Evolutionary conservation across 2,113 vertebrate species (phyloP), one percentile per base, ranked within the genome.

Genomic region (Hyperoodon ampullatus): DNA sequence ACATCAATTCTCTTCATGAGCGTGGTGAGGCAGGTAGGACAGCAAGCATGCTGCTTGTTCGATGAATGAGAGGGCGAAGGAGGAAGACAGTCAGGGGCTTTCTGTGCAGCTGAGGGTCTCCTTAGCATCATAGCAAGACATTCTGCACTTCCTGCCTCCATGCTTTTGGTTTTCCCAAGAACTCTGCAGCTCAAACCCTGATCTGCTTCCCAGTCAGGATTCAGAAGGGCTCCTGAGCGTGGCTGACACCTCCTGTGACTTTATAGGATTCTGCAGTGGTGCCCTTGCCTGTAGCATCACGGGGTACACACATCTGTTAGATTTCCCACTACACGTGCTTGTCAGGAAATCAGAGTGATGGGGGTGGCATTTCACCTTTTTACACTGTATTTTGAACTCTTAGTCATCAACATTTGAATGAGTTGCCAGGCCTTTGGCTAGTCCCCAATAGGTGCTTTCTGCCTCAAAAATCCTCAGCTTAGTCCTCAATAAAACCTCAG

Each of bases 11-110:
- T 55, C 11, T 35, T 12, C 9, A 3, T 0, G 3, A 60, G 13
- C 26, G 0, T 0, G 0, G 9, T 19, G 58, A 90, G n/a, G 23
- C 39, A 13, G 44, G 11, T 0, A 0, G 18, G 44, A 4, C 5
- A 12, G 9, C 1, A 19, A 86, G 8, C 18, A 7, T 15, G 4
- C 2, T 1, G 13, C 2, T 63, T 3, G 21, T 6, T 10, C 42
- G 71, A 28, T 58, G 28, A 47, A 71, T 10, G 7, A 26, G 11
- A 21, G 21, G 9, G 21, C 0, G 0, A 16, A 60, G 16, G 24
- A 55, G 4, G 0, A 5, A 23, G 33, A 12, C 0, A 1, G 19
- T 33, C 24, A 66, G 12, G 50, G 28, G 2, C 6, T 50, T 74
- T 24, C 12, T 42, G 14, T 28, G 39, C 2, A 28, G 28, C 24